These are phyloP conservation scores for Drosophila buzzatii DNA, from an alignment of 2,888 invertebrate species.

Conservation along the genomic window DNA sequence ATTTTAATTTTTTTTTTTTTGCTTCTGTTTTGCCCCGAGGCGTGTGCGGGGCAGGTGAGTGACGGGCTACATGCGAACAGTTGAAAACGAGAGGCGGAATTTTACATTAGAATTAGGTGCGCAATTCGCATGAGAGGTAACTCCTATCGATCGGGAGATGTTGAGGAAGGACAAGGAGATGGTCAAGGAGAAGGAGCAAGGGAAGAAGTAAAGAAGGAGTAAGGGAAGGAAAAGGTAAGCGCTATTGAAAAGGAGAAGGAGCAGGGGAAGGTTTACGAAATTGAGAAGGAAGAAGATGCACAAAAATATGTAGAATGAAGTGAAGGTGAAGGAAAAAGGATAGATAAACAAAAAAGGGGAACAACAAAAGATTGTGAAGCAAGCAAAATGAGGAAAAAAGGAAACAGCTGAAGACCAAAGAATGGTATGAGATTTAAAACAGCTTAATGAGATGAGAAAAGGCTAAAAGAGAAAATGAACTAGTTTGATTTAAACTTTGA, in stretches of 20 bases:
- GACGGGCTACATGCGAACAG: conserved; percentile 45
- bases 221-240: background rate
- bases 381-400: background rate
- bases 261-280: background rate
- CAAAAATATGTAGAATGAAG: background rate
- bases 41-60: conserved; percentile 30
- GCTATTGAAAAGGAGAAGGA: background rate
- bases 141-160: background rate
- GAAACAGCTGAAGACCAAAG: too few relatives aligned
- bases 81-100: conserved; percentile 23
- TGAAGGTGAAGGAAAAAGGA: background rate
- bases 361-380: background rate
- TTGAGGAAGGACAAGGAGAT: background rate
- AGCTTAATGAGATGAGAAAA: too few relatives aligned
- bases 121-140: background rate
- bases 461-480: too few relatives aligned
- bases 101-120: conserved; percentile 21
- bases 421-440: too few relatives aligned
- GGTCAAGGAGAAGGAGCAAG: background rate
- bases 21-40: conserved; percentile 9
- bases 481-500: too few relatives aligned
- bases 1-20: background rate
- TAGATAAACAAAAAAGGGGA: background rate
- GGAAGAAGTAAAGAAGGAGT: too few relatives aligned
- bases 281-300: background rate